These are phyloP conservation scores for Dasyurus viverrinus DNA, from an alignment of 2,113 vertebrate genomes.

Conservation along the genomic window DNA sequence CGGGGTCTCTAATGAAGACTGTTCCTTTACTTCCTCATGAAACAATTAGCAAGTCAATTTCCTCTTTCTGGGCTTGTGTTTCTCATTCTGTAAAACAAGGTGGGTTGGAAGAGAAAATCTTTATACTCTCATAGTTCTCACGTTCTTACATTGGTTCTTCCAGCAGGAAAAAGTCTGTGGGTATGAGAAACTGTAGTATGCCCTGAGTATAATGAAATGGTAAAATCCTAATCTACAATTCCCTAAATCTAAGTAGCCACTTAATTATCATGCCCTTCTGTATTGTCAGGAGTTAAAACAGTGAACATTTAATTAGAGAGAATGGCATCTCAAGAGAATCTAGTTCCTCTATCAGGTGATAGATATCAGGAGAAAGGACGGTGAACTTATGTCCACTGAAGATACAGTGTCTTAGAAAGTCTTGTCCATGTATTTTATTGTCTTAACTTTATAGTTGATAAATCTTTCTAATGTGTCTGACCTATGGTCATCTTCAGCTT, in stretches of 20 bases:
- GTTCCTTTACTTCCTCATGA: background rate
- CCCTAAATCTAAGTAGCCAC: background rate
- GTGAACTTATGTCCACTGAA: background rate
- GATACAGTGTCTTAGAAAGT: background rate
- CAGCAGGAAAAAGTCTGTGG: background rate
- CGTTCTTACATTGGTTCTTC: background rate
- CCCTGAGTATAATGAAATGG: background rate
- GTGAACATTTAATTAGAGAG: background rate
- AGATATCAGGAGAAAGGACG: background rate
- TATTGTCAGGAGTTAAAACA: background rate
- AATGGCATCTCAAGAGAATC: background rate
- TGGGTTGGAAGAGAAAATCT: background rate
- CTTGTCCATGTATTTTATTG: background rate
- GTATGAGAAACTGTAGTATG: background rate
- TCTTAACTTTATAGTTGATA: background rate
- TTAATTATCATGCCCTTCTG: background rate
- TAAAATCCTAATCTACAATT: background rate
- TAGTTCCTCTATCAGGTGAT: too few species aligned
- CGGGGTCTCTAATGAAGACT: background rate
- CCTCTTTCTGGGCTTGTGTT: slow-evolving; percentile 6
- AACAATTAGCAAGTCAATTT: background rate
- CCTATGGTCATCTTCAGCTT: background rate
- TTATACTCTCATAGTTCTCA: background rate
- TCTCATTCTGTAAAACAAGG: background rate
- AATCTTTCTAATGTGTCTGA: background rate